Percentiles rank a stretch among this genome's conserved stretches.
These are phyloP conservation scores for Oconnorella tubifera DNA, from an alignment of 2,888 invertebrate species.

Conservation along the genomic window DNA sequence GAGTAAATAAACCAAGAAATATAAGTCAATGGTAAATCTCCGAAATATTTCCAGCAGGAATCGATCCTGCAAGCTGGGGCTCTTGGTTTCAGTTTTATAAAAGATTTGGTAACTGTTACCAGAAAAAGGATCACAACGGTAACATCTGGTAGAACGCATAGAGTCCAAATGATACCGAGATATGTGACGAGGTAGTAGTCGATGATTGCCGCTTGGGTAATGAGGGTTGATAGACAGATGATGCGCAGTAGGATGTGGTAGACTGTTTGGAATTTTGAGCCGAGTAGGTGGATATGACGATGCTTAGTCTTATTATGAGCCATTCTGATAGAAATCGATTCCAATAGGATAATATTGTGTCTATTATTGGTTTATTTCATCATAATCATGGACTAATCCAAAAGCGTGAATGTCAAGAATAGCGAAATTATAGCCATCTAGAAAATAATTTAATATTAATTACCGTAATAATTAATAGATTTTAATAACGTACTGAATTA, in stretches of 20 bases:
- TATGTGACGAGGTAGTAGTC: constrained; percentile 57
- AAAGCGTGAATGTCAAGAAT: too few species aligned
- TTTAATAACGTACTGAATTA: too few species aligned
- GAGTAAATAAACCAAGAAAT: constrained; percentile 61
- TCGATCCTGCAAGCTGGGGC: too few species aligned
- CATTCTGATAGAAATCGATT: too few species aligned
- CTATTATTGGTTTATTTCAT: too few species aligned
- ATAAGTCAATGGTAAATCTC: constrained; percentile 55
- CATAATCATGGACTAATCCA: too few species aligned
- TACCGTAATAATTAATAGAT: too few species aligned
- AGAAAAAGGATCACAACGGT: constrained; percentile 54
- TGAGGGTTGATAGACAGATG: constrained; percentile 27
- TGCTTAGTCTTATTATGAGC: too few species aligned
- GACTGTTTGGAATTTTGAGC: constrained; percentile 7
- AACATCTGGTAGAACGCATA: constrained; percentile 58
- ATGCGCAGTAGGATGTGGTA: constrained; percentile 15
- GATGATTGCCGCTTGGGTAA: constrained; percentile 55
- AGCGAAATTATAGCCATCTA: too few species aligned
- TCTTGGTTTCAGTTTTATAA: constrained; percentile 40
- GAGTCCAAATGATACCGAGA: constrained; percentile 54
- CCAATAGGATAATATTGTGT: too few species aligned
- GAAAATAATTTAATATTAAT: too few species aligned
- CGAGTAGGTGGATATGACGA: constrained; percentile 6
- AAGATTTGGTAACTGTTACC: constrained; percentile 55
- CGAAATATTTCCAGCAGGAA: constrained; percentile 25